Evolutionary conservation across 2,888 invertebrate genomes (phyloP).

Genomic region (Charanyca ferruginea): DNA sequence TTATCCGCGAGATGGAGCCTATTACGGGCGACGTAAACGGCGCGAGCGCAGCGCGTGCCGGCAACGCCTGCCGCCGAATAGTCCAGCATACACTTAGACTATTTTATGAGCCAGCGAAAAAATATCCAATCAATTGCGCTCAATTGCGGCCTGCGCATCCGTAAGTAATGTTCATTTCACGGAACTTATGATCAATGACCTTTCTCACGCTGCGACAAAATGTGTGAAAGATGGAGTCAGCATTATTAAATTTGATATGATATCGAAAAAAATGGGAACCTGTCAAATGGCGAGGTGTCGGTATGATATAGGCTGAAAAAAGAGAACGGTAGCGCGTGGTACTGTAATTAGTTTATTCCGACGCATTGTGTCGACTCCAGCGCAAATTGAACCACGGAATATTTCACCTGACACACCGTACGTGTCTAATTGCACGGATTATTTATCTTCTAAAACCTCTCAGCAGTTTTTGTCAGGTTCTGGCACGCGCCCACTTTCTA

Average conservation of each 20-base stretch:
- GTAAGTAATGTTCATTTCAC: conserved; percentile 60
- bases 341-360: conserved; percentile 82
- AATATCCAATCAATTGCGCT: conserved; percentile 68
- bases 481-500: conserved; percentile 90
- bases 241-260: conserved; percentile 50
- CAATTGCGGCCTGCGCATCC: conserved; percentile 51
- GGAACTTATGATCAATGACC: conserved; percentile 56
- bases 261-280: conserved; percentile 50
- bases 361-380: conserved; percentile 79
- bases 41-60: conserved; percentile 80
- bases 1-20: conserved; percentile 89
- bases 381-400: conserved; percentile 86
- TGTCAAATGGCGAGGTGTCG: conserved; percentile 52
- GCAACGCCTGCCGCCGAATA: conserved; percentile 64
- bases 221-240: conserved; percentile 61
- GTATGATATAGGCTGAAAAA: conserved; percentile 73
- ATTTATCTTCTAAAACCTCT: conserved; percentile 84
- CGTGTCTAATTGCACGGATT: conserved; percentile 90
- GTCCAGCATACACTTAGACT: conserved; percentile 72
- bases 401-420: conserved; percentile 85
- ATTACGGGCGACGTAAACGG: conserved; percentile 77
- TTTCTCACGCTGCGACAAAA: conserved; percentile 61
- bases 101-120: conserved; percentile 78
- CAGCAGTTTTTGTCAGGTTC: conserved; percentile 81
- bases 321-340: conserved; percentile 76